phyloP scores from a whole-genome alignment of 2,797 vertebrate species.

The Epinephelus coioides region DNA sequence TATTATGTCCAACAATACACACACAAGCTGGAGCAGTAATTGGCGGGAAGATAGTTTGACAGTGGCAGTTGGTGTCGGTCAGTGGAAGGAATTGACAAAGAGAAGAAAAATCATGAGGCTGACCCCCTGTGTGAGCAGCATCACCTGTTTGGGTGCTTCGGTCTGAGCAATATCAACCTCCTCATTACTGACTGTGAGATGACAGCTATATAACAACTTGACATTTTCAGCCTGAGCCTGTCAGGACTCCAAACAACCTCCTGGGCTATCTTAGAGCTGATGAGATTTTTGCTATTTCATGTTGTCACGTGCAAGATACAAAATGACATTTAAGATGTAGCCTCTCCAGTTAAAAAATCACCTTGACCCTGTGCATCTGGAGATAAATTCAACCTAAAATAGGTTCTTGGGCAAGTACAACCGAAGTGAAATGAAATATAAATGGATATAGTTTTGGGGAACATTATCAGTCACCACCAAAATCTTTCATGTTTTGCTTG shows the following conservation, averaged over 20 bases:
- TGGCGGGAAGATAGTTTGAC: slow-evolving; percentile 54
- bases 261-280: slow-evolving; percentile 1
- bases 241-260: slow-evolving; percentile 38
- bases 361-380: not conserved
- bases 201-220: slow-evolving; percentile 67
- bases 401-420: not conserved
- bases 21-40: slow-evolving; percentile 62
- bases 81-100: slow-evolving; percentile 50
- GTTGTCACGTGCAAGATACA: not conserved
- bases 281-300: not conserved
- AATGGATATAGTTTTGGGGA: not conserved
- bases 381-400: not conserved
- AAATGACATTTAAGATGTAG: not conserved
- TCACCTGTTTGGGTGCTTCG: slow-evolving; percentile 45
- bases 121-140: slow-evolving; percentile 45
- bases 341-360: not conserved
- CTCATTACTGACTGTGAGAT: slow-evolving; percentile 69
- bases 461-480: not conserved
- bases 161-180: slow-evolving; percentile 46
- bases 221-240: slow-evolving; percentile 62
- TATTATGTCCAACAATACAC: slow-evolving; percentile 65
- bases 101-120: slow-evolving; percentile 36
- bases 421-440: not conserved
- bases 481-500: not conserved
- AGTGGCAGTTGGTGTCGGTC: slow-evolving; percentile 46